Conservation (phyloP, 2,888 invertebrate species). For the Thymelicus lineola region DNA sequence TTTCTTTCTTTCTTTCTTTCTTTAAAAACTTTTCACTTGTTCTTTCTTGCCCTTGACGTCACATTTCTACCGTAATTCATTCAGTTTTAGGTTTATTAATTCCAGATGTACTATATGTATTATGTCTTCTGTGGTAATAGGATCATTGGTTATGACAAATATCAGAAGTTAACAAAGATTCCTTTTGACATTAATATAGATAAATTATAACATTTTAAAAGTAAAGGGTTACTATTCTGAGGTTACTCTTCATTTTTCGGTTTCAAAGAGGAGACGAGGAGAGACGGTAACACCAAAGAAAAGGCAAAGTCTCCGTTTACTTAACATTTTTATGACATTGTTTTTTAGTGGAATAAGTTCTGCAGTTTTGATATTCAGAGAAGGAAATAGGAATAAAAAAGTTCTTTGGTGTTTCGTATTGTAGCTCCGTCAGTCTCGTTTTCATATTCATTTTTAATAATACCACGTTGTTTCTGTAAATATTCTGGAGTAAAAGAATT, state of each 20-base stretch:
- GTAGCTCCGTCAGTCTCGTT: conserved; percentile 29
- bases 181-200: too few relatives aligned
- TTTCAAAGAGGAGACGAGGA: conserved; percentile 71
- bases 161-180: too few relatives aligned
- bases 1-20: too few relatives aligned
- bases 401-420: conserved; percentile 43
- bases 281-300: conserved; percentile 67
- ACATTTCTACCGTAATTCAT: too few relatives aligned
- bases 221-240: too few relatives aligned
- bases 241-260: conserved; percentile 60
- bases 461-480: conserved; percentile 13
- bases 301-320: conserved; percentile 69
- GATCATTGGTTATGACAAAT: too few relatives aligned
- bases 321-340: conserved; percentile 77
- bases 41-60: too few relatives aligned
- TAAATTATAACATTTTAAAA: too few relatives aligned
- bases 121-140: too few relatives aligned
- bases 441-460: conserved; percentile 25
- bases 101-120: too few relatives aligned
- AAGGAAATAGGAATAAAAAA: conserved; percentile 50
- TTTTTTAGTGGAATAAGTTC: conserved; percentile 65
- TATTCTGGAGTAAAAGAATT: not conserved
- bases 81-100: too few relatives aligned
- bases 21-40: too few relatives aligned
- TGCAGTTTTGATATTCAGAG: conserved; percentile 60